phyloP scores from a whole-genome alignment of 2,113 vertebrate species.

The Clarias magur region DNA sequence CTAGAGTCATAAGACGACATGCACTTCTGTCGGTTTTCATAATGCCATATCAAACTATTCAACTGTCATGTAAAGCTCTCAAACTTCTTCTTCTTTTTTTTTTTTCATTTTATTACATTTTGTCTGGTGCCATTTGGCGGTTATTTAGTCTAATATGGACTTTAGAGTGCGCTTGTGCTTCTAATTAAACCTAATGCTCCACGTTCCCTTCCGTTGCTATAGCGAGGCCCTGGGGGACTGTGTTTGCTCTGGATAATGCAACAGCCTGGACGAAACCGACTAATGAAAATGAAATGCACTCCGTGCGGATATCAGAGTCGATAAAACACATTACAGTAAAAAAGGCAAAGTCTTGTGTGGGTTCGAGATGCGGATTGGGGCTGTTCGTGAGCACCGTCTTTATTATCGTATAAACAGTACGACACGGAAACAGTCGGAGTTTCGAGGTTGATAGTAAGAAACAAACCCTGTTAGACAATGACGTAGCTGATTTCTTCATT shows the following conservation, averaged over 20 bases:
- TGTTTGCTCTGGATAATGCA: constrained; percentile 19
- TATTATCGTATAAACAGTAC: not conserved
- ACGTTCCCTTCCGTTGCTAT: constrained; percentile 24
- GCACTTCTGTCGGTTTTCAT: constrained; percentile 1
- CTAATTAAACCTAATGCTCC: constrained; percentile 26
- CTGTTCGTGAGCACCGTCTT: not conserved
- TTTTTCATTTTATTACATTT: constrained; percentile 5
- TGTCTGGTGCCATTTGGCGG: not conserved
- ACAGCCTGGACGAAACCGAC: not conserved
- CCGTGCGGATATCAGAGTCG: not conserved
- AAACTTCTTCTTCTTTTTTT: not conserved
- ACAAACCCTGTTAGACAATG: not conserved
- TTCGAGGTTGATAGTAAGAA: not conserved
- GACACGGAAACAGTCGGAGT: not conserved
- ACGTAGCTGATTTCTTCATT: not conserved
- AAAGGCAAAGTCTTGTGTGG: not conserved
- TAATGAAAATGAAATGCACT: constrained; percentile 24
- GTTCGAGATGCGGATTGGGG: not conserved
- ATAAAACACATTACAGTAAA: constrained; percentile 1
- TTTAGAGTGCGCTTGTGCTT: constrained; percentile 11
- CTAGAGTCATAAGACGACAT: not conserved
- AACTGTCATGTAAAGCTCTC: constrained; percentile 1
- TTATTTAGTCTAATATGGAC: constrained; percentile 6
- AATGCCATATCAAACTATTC: not conserved
- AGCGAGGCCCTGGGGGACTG: not conserved